phyloP scores from a whole-genome alignment of 1,140 invertebrate genomes.

The Orius insidiosus region DNA sequence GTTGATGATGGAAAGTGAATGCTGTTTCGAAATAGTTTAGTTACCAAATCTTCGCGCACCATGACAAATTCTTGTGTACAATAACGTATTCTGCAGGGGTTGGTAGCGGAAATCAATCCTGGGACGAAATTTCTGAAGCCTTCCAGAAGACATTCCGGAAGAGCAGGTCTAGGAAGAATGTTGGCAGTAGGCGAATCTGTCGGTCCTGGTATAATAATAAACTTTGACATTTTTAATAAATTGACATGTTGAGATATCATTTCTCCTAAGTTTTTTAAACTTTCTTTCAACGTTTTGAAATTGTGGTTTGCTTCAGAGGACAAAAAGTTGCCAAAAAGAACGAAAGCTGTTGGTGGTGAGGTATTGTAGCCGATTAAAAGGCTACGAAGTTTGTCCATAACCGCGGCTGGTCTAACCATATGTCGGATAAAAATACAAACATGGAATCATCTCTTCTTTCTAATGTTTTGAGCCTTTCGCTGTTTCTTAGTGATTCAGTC shows the following conservation, averaged over 20 bases:
- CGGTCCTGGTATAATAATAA: constrained; percentile 81
- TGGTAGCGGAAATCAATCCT: constrained; percentile 63
- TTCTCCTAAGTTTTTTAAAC: constrained; percentile 57
- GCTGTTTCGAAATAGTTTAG: constrained; percentile 82
- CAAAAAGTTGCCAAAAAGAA: constrained; percentile 86
- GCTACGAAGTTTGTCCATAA: constrained; percentile 63
- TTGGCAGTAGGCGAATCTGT: constrained; percentile 72
- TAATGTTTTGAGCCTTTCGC: constrained; percentile 44
- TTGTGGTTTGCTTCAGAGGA: constrained; percentile 41
- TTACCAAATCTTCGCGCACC: constrained; percentile 76
- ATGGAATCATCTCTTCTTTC: constrained; percentile 57
- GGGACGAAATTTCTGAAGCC: constrained; percentile 53
- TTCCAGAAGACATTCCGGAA: constrained; percentile 55
- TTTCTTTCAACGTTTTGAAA: constrained; percentile 39
- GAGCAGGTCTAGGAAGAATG: constrained; percentile 66
- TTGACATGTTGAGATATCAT: constrained; percentile 49
- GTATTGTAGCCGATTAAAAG: constrained; percentile 76
- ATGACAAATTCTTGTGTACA: constrained; percentile 89
- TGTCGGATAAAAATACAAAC: constrained; percentile 83
- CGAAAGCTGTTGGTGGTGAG: constrained; percentile 73
- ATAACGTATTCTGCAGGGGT: constrained; percentile 89
- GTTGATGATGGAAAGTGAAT: constrained; percentile 52
- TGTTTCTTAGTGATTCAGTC: constrained; percentile 50
- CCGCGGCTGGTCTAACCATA: constrained; percentile 64
- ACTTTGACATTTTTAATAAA: constrained; percentile 47